phyloP scores from a whole-genome alignment of 2,797 vertebrate genomes.

The Sphenodon punctatus region DNA sequence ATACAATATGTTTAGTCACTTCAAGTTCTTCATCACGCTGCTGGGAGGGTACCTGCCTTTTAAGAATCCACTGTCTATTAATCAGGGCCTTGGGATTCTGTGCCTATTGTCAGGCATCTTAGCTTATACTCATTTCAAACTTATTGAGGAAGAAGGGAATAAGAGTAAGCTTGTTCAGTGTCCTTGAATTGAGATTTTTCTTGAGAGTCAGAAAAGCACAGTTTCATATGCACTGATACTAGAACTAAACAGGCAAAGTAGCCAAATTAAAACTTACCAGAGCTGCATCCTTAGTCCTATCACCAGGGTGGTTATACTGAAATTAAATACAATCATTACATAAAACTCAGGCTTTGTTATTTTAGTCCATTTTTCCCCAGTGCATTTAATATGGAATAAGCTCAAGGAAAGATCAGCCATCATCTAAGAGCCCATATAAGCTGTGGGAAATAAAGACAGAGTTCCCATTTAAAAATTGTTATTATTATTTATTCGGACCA shows the following conservation, averaged over 20 bases:
- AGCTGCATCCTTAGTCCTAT: conserved; percentile 3
- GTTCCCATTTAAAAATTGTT: no score
- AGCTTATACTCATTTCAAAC: conserved; percentile 94
- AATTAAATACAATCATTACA: no score
- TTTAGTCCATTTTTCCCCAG: background rate
- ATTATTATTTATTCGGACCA: no score
- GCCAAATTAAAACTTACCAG: conserved; percentile 7
- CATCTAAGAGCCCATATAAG: no score
- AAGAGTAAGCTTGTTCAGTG: conserved; percentile 89
- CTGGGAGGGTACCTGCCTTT: conserved; percentile 94
- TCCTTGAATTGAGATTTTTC: conserved; percentile 74
- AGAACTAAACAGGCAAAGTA: conserved; percentile 37
- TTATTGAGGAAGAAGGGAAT: conserved; percentile 88
- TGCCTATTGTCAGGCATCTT: conserved; percentile 93
- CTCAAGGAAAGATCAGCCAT: no score
- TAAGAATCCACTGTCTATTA: conserved; percentile 90
- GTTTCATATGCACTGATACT: conserved; percentile 45
- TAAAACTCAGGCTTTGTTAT: no score
- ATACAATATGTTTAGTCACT: conserved; percentile 85
- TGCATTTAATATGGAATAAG: conserved; percentile 1
- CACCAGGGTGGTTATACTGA: conserved; percentile 28
- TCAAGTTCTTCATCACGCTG: conserved; percentile 92
- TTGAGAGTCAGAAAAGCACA: no score
- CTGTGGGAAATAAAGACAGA: no score
- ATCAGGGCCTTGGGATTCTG: conserved; percentile 89